Evolutionary conservation across 2,888 invertebrate genomes (phyloP).

Genomic region (Cryptops parisi): DNA sequence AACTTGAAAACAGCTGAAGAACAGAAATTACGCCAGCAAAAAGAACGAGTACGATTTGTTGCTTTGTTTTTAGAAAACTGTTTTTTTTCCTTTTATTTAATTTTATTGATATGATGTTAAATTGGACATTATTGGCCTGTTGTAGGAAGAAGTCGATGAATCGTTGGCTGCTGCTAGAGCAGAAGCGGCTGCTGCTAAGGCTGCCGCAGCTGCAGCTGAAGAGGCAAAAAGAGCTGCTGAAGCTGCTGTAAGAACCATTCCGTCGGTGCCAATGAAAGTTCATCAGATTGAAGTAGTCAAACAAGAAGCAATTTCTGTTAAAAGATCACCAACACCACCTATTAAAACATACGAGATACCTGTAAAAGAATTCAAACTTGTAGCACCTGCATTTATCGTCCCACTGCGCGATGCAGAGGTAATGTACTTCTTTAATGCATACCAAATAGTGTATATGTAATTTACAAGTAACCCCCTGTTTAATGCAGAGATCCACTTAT

Average conservation of each 20-base stretch:
- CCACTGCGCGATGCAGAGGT: constrained; percentile 44
- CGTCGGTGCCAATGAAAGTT: constrained; percentile 22
- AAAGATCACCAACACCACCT: constrained; percentile 2
- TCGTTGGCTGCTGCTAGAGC: constrained; percentile 36
- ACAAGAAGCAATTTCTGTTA: constrained; percentile 13
- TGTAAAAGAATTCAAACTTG: constrained; percentile 15
- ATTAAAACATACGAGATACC: constrained; percentile 1
- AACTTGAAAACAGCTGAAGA: constrained; percentile 42
- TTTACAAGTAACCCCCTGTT: too few relatives aligned
- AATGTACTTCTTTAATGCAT: too few relatives aligned
- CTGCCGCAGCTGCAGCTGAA: constrained; percentile 34
- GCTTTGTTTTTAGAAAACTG: background rate
- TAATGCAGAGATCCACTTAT: too few relatives aligned
- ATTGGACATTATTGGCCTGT: too few relatives aligned
- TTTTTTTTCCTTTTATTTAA: background rate
- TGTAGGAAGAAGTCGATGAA: constrained; percentile 36
- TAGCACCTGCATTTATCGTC: constrained; percentile 42
- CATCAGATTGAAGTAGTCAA: constrained; percentile 26
- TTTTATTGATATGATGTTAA: background rate
- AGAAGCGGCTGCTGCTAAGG: constrained; percentile 35
- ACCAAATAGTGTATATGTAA: too few relatives aligned
- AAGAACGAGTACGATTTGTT: constrained; percentile 25
- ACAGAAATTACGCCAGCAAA: constrained; percentile 32
- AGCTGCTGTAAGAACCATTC: constrained; percentile 29
- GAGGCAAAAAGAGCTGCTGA: constrained; percentile 36